Evolutionary conservation across 2,797 vertebrate species (phyloP).

Genomic region (Ficedula albicollis): DNA sequence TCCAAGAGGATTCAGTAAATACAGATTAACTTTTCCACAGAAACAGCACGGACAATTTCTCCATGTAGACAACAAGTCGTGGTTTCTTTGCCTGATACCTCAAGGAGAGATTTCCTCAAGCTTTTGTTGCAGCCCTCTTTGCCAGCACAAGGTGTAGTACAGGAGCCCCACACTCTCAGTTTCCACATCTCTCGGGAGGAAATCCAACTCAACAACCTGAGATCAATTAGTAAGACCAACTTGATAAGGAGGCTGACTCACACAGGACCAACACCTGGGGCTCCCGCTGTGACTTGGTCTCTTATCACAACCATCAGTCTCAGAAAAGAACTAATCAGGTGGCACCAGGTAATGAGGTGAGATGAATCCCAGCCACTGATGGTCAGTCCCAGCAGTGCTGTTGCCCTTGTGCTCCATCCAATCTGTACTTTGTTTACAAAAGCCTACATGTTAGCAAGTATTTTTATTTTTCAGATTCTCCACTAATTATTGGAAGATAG

Average conservation of each 20-base stretch:
- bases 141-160: neutral
- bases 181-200: neutral
- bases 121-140: neutral
- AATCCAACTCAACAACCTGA: neutral
- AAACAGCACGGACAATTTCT: neutral
- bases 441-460: neutral
- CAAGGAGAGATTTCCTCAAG: neutral
- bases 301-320: neutral
- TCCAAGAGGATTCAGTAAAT: neutral
- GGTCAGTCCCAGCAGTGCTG: neutral
- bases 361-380: neutral
- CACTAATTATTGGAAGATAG: neutral
- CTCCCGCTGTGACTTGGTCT: neutral
- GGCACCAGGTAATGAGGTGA: neutral
- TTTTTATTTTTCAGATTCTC: neutral
- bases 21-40: neutral
- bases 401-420: neutral
- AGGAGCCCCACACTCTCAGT: neutral
- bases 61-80: neutral
- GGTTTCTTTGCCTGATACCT: neutral
- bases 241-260: neutral
- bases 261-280: neutral
- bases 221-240: fast-evolving
- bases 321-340: neutral
- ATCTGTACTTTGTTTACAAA: neutral